Conservation (phyloP, 2,888 invertebrate genomes). For the Drosophila pseudotalamancana region DNA sequence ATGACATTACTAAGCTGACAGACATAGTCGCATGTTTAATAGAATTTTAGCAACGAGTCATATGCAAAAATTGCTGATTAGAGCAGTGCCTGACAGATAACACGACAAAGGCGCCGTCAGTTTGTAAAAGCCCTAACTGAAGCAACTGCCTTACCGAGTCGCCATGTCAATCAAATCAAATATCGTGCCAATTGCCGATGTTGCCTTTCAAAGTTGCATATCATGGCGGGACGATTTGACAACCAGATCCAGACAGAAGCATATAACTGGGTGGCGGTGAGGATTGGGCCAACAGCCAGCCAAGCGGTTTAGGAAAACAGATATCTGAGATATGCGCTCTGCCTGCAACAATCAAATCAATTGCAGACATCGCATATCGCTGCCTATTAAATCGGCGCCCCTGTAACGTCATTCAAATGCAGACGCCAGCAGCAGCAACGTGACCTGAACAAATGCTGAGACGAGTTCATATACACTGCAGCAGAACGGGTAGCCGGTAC, state of each 20-base stretch:
- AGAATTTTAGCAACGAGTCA: slow-evolving; percentile 23
- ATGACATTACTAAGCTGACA: slow-evolving; percentile 26
- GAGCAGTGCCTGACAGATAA: slow-evolving; percentile 54
- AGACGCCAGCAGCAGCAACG: slow-evolving; percentile 19
- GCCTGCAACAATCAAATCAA: slow-evolving; percentile 59
- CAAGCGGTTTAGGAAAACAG: slow-evolving; percentile 1
- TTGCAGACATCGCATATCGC: slow-evolving; percentile 44
- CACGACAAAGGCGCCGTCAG: slow-evolving; percentile 59
- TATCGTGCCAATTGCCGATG: slow-evolving; percentile 65
- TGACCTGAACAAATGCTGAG: slow-evolving; percentile 21
- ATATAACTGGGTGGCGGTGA: neutral
- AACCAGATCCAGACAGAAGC: slow-evolving; percentile 38
- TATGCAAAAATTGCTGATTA: slow-evolving; percentile 41
- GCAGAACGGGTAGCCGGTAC: neutral
- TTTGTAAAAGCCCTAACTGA: slow-evolving; percentile 37
- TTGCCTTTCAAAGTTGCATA: slow-evolving; percentile 48
- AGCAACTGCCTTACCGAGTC: slow-evolving; percentile 9
- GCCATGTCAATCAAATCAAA: slow-evolving; percentile 69
- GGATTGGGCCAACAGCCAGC: neutral
- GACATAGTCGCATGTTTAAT: slow-evolving; percentile 14
- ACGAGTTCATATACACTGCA: slow-evolving; percentile 1
- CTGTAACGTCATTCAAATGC: slow-evolving; percentile 31
- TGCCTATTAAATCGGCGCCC: slow-evolving; percentile 11
- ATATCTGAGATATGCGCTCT: slow-evolving; percentile 28
- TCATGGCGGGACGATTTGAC: slow-evolving; percentile 67